phyloP scores from a whole-genome alignment of 2,888 invertebrate species.

The Pegoplata infirma region DNA sequence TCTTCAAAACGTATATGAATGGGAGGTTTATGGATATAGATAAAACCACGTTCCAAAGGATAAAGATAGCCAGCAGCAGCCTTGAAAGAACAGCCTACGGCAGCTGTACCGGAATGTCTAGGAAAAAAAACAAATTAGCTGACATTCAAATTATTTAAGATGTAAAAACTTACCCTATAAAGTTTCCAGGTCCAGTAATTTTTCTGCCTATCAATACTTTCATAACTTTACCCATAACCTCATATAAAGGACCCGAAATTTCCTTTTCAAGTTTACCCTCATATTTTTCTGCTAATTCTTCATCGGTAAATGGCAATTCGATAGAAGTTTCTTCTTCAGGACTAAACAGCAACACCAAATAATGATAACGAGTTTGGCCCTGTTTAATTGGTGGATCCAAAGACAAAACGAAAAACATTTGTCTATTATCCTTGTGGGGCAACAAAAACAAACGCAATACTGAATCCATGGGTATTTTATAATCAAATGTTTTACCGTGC shows the following conservation, averaged over 20 bases:
- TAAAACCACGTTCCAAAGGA: constrained; percentile 98
- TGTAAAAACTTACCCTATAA: constrained; percentile 89
- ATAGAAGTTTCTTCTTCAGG: constrained; percentile 96
- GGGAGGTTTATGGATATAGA: constrained; percentile 99
- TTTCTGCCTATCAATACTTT: constrained; percentile 96
- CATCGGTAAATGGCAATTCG: constrained; percentile 93
- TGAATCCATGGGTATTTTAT: constrained; percentile 99
- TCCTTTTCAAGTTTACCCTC: constrained; percentile 94
- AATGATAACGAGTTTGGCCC: constrained; percentile 99
- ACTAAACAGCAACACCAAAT: constrained; percentile 94
- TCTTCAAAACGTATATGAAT: constrained; percentile 99
- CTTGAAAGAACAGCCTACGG: constrained; percentile 97
- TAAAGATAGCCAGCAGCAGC: constrained; percentile 98
- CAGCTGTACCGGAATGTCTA: constrained; percentile 91
- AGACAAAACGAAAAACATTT: constrained; percentile 98
- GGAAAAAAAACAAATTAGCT: not conserved
- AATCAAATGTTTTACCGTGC: constrained; percentile 99
- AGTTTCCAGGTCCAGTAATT: constrained; percentile 94
- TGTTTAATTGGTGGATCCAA: constrained; percentile 99
- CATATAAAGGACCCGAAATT: constrained; percentile 94
- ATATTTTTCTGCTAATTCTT: constrained; percentile 95
- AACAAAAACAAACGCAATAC: constrained; percentile 95
- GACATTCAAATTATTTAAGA: too few relatives aligned
- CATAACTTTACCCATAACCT: constrained; percentile 97
- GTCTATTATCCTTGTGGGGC: constrained; percentile 98